phyloP scores from a whole-genome alignment of 2,113 vertebrate genomes.

The Channa argus region DNA sequence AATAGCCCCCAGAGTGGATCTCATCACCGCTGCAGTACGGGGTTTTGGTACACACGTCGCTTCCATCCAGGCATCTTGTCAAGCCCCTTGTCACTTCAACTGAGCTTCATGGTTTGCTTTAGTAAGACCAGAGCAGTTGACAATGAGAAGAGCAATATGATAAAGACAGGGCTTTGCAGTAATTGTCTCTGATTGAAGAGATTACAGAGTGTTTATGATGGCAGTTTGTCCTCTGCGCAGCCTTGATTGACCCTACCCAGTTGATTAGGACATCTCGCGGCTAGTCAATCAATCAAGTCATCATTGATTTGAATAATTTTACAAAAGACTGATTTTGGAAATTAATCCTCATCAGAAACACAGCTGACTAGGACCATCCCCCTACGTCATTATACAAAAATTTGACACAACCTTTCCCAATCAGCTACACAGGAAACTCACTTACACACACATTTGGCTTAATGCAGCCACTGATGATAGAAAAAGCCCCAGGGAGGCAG shows the following conservation, averaged over 20 bases:
- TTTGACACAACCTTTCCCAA: neutral
- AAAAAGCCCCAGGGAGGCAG: neutral
- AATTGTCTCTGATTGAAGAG: conserved; percentile 26
- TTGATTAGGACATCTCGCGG: conserved; percentile 31
- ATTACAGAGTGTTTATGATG: conserved; percentile 20
- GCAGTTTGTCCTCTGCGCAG: conserved; percentile 8
- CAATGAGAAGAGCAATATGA: conserved; percentile 3
- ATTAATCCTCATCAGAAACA: conserved; percentile 29
- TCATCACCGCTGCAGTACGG: conserved; percentile 45
- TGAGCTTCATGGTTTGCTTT: conserved; percentile 2
- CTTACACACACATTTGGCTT: neutral
- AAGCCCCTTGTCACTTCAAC: conserved; percentile 12
- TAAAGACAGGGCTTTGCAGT: neutral
- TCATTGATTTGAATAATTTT: conserved; percentile 26
- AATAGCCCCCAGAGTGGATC: conserved; percentile 74
- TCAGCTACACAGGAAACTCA: neutral
- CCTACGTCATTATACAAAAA: neutral
- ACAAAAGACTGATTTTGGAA: conserved; percentile 13
- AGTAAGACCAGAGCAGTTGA: neutral
- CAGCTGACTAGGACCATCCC: conserved; percentile 13
- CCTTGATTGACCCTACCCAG: conserved; percentile 10
- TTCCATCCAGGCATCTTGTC: conserved; percentile 32
- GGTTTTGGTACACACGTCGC: conserved; percentile 39
- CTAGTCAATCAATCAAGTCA: conserved; percentile 5
- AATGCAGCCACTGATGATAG: no score